Evolutionary conservation across 2,888 invertebrate species (phyloP).

Genomic region (Agriopis marginaria): DNA sequence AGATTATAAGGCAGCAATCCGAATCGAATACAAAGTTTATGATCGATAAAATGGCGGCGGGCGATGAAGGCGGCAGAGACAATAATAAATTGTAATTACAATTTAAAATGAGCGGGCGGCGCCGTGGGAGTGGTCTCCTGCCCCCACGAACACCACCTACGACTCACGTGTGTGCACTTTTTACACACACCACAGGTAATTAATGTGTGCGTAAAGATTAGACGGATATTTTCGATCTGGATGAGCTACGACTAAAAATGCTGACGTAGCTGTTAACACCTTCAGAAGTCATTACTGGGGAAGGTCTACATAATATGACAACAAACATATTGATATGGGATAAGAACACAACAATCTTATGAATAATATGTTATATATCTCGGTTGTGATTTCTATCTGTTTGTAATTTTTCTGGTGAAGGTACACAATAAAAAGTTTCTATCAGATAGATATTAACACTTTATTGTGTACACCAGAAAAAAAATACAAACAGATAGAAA

Average conservation of each 20-base stretch:
- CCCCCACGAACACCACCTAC: slow-evolving; percentile 70
- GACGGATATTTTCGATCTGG: slow-evolving; percentile 18
- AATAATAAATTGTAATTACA: slow-evolving; percentile 87
- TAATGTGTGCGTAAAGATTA: slow-evolving; percentile 52
- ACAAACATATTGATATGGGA: no score
- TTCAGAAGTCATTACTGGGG: no score
- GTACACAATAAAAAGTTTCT: no score
- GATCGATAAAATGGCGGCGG: slow-evolving; percentile 83
- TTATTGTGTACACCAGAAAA: no score
- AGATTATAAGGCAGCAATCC: slow-evolving; percentile 28
- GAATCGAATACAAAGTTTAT: slow-evolving; percentile 58
- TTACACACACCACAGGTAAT: slow-evolving; percentile 70
- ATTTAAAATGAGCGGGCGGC: slow-evolving; percentile 86
- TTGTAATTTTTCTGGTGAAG: no score
- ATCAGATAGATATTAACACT: no score
- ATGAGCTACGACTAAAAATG: slow-evolving; percentile 23
- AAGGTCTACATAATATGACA: no score
- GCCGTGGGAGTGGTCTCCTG: slow-evolving; percentile 79
- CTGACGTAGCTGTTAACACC: neutral
- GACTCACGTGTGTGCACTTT: slow-evolving; percentile 77
- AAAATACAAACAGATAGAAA: no score
- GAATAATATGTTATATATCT: no score
- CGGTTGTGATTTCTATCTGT: no score
- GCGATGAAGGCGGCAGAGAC: slow-evolving; percentile 84
- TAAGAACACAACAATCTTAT: no score